Evolutionary conservation across 1,140 invertebrate species (phyloP).

Genomic region (Leptestheria dahalacensis): DNA sequence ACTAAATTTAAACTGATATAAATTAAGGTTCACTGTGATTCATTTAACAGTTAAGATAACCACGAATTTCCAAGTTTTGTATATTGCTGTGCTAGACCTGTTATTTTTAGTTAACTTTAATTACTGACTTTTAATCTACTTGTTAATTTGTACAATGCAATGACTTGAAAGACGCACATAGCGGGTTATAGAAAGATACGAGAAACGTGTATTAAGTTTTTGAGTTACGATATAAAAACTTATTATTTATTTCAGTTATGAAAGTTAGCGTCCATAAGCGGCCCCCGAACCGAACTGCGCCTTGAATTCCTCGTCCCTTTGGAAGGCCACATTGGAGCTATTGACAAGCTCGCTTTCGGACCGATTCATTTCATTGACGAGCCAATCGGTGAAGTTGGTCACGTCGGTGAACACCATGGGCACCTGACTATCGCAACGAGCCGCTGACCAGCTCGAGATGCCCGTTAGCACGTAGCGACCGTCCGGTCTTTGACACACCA

Average conservation of each 20-base stretch:
- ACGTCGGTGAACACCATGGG: slow-evolving; percentile 11
- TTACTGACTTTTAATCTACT: too few relatives aligned
- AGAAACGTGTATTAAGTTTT: too few relatives aligned
- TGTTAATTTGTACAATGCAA: too few relatives aligned
- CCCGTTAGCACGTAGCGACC: slow-evolving; percentile 51
- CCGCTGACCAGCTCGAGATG: slow-evolving; percentile 56
- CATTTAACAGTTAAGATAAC: too few relatives aligned
- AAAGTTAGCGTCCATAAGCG: slow-evolving; percentile 13
- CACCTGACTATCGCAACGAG: slow-evolving; percentile 23
- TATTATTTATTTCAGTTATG: not conserved
- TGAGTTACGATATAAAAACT: not conserved
- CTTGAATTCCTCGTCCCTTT: slow-evolving; percentile 12
- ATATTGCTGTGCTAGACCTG: too few relatives aligned
- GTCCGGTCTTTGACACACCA: slow-evolving; percentile 54
- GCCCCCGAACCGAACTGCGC: slow-evolving; percentile 9
- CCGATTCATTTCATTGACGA: slow-evolving; percentile 4
- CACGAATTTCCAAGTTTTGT: too few relatives aligned
- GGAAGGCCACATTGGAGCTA: slow-evolving; percentile 11
- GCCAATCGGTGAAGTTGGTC: slow-evolving; percentile 1
- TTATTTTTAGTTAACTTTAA: too few relatives aligned
- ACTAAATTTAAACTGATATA: too few relatives aligned
- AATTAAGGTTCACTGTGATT: too few relatives aligned
- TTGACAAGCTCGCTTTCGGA: slow-evolving; percentile 2
- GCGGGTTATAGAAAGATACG: too few relatives aligned
- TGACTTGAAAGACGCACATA: too few relatives aligned